phyloP scores from a whole-genome alignment of 2,888 invertebrate genomes.

The Caenorhabditis uteleia region DNA sequence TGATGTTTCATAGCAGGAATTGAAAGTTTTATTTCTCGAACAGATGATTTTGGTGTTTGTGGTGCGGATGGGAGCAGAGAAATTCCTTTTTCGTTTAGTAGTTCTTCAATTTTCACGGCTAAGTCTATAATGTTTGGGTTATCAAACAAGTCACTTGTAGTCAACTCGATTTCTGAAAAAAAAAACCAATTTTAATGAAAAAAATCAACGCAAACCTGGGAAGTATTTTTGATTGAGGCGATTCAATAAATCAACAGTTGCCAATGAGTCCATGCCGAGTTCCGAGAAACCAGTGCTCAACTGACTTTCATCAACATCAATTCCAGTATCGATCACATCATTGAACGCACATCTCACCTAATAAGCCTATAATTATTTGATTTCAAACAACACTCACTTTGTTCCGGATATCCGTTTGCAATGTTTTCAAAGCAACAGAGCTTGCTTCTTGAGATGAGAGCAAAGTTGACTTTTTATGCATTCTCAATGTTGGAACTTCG shows the following conservation, averaged over 20 bases:
- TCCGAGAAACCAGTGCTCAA: slow-evolving; percentile 52
- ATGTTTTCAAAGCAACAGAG: slow-evolving; percentile 18
- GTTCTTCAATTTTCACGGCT: slow-evolving; percentile 16
- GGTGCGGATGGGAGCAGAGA: slow-evolving; percentile 4
- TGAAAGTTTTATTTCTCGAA: slow-evolving; percentile 32
- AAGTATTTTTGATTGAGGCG: slow-evolving; percentile 45
- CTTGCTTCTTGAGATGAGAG: slow-evolving; percentile 37
- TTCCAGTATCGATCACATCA: slow-evolving; percentile 33
- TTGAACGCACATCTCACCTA: slow-evolving; percentile 28
- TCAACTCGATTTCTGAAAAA: slow-evolving; percentile 33
- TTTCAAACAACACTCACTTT: slow-evolving; percentile 10
- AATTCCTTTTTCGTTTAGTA: slow-evolving; percentile 30
- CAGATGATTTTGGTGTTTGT: slow-evolving; percentile 17
- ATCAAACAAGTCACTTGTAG: slow-evolving; percentile 43
- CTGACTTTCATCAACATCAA: slow-evolving; percentile 34
- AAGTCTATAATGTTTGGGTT: slow-evolving; percentile 39
- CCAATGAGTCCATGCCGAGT: slow-evolving; percentile 61
- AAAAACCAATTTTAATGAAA: background rate
- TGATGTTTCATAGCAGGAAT: slow-evolving; percentile 32
- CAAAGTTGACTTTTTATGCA: slow-evolving; percentile 38
- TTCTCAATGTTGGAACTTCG: slow-evolving; percentile 26
- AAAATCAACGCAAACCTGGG: slow-evolving; percentile 5
- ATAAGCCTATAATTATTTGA: background rate
- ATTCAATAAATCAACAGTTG: slow-evolving; percentile 57
- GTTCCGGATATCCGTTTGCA: slow-evolving; percentile 27